Conservation (phyloP, 2,888 invertebrate species). For the Apamea monoglypha region DNA sequence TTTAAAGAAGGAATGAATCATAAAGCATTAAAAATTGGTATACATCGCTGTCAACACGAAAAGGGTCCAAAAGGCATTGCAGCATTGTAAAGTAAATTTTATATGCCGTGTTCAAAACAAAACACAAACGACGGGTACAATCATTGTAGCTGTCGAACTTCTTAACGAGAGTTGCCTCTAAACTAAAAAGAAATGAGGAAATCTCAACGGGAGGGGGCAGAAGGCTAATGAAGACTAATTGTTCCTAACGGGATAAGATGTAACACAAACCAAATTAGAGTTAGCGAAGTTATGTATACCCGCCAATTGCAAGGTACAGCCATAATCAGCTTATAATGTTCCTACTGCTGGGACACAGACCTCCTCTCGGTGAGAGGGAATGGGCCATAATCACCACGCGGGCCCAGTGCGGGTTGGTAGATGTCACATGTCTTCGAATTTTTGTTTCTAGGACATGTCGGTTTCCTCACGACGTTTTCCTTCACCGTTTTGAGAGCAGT, state of each 20-base stretch:
- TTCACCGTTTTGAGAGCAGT: too few relatives aligned
- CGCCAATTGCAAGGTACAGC: background rate
- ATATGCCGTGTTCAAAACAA: background rate
- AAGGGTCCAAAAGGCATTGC: background rate
- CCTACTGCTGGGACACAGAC: too few relatives aligned
- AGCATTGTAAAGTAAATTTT: background rate
- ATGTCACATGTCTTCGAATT: too few relatives aligned
- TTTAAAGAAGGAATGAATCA: background rate
- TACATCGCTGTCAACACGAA: background rate
- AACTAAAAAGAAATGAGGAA: slow-evolving; percentile 10
- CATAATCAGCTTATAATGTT: too few relatives aligned
- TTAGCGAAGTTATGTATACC: background rate
- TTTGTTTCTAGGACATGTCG: too few relatives aligned
- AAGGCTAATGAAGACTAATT: slow-evolving; percentile 48
- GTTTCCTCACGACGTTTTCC: too few relatives aligned
- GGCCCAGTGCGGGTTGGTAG: too few relatives aligned
- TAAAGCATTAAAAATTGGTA: background rate
- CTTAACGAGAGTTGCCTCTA: background rate
- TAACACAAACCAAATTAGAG: slow-evolving; percentile 10
- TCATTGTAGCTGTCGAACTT: background rate
- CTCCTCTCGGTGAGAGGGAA: too few relatives aligned
- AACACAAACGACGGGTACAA: background rate
- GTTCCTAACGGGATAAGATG: slow-evolving; percentile 15
- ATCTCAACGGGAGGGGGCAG: slow-evolving; percentile 4
- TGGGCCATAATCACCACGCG: too few relatives aligned